phyloP scores from a whole-genome alignment of 2,888 invertebrate species.

The Gastrophysa polygoni region DNA sequence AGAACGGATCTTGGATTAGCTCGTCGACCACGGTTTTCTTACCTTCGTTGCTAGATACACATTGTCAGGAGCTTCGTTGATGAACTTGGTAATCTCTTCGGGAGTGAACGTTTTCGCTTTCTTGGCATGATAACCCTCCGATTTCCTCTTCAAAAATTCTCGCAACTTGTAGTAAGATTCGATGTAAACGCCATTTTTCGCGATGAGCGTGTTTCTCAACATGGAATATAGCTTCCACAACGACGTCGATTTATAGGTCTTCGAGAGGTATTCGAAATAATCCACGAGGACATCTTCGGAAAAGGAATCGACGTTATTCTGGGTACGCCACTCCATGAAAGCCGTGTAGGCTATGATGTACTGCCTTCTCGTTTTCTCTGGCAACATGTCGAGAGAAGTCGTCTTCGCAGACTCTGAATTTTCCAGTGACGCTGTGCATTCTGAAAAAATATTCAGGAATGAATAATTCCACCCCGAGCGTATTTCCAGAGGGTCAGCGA shows the following conservation, averaged over 20 bases:
- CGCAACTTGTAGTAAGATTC: constrained; percentile 29
- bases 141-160: constrained; percentile 40
- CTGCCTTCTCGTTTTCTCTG: constrained; percentile 27
- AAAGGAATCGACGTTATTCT: constrained; percentile 24
- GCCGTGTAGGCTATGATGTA: constrained; percentile 30
- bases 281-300: constrained; percentile 35
- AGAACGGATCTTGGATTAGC: too few relatives aligned
- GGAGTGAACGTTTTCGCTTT: constrained; percentile 44
- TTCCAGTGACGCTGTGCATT: neutral
- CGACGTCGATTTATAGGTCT: constrained; percentile 32
- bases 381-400: constrained; percentile 2
- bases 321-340: constrained; percentile 35
- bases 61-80: constrained; percentile 30
- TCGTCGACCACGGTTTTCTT: neutral
- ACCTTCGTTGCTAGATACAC: constrained; percentile 30
- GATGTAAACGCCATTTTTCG: constrained; percentile 31
- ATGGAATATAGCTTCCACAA: constrained; percentile 35
- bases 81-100: constrained; percentile 38
- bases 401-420: neutral
- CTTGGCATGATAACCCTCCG: constrained; percentile 43
- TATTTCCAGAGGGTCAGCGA: too few relatives aligned
- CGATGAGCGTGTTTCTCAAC: constrained; percentile 31
- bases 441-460: too few relatives aligned
- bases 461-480: too few relatives aligned
- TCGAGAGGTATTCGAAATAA: constrained; percentile 33